Base-by-base conservation (phyloP, 2,888 invertebrate species). In the Lycaena phlaeas region DNA sequence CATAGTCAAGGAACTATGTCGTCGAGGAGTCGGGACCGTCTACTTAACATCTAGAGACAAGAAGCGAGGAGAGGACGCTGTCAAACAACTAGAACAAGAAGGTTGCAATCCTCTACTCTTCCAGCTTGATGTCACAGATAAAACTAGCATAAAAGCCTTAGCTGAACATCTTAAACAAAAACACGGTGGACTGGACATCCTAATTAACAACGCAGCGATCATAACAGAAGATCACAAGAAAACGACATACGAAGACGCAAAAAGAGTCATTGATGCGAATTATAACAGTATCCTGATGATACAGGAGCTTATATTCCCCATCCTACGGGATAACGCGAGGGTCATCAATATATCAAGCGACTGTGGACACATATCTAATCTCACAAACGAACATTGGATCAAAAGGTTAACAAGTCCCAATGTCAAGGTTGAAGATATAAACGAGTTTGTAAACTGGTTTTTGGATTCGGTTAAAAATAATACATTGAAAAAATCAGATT, bases 41-140 rank as follows among this genome's bases (percentile, higher is more conserved):
- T 89, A 89, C 56, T 58, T 92, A 18, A 90, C 91, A 28, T 76
- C 89, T 1, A 73, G 90, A 49, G 82, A 88, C 63, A 66, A 63
- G 10, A 55, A 49, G 1, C 65, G 86, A 43, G 90, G 90, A 1
- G 50, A 70, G 50, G 69, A 64, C 34, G 89, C 90, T 10, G 76
- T 89, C 1, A 64, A 73, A 30, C 60, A 78, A 41, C 62, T 90
- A 2, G 76, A 87, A 31, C 65, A 81, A 50, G 63, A 82, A 41
- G 78, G 79, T 7, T 61, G 73, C 1, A 66, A 73, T 22, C 77
- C 85, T 2, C 31, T 42, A 15, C 57, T 52, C 9, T 45, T 53
- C 29, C 51, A 54, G 36, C 48, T 62, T 1, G 56, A 58, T 6
- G 52, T 60, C 0, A 51, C 50, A 1, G 50, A 57, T 12, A 39